Evolutionary conservation across 2,113 vertebrate genomes (phyloP).

Genomic region (Sclerurus mexicanus): DNA sequence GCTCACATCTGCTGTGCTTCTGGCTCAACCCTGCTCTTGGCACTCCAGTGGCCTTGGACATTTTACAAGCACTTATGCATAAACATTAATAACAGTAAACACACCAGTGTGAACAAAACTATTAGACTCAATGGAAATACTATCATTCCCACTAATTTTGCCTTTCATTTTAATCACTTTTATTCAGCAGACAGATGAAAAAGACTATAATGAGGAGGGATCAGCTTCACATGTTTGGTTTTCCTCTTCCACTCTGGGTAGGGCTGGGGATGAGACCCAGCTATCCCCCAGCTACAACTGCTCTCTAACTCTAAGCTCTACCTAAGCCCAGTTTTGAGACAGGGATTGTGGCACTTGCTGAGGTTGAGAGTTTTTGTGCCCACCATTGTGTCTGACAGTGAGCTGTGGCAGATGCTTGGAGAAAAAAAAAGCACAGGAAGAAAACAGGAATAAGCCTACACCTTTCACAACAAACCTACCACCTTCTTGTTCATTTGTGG

Average conservation of each 20-base stretch:
- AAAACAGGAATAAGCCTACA: neutral
- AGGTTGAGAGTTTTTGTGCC: neutral
- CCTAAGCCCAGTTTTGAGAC: neutral
- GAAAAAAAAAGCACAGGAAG: neutral
- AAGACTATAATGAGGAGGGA: neutral
- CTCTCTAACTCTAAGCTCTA: neutral
- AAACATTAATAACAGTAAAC: constrained; percentile 2
- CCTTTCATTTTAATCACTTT: constrained; percentile 7
- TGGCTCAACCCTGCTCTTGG: neutral
- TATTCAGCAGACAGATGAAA: neutral
- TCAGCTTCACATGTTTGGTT: neutral
- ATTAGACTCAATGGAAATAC: neutral
- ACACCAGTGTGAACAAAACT: neutral
- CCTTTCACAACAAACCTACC: neutral
- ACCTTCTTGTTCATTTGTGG: neutral
- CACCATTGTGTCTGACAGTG: rapidly evolving
- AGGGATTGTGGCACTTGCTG: neutral
- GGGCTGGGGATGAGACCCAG: neutral
- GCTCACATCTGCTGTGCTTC: neutral
- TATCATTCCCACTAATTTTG: constrained; percentile 4
- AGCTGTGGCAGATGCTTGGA: neutral
- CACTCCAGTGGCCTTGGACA: neutral
- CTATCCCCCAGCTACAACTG: no score
- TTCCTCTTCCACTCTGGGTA: rapidly evolving
- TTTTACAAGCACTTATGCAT: neutral